phyloP scores from a whole-genome alignment of 1,140 invertebrate species.

The Danaus plexippus region DNA sequence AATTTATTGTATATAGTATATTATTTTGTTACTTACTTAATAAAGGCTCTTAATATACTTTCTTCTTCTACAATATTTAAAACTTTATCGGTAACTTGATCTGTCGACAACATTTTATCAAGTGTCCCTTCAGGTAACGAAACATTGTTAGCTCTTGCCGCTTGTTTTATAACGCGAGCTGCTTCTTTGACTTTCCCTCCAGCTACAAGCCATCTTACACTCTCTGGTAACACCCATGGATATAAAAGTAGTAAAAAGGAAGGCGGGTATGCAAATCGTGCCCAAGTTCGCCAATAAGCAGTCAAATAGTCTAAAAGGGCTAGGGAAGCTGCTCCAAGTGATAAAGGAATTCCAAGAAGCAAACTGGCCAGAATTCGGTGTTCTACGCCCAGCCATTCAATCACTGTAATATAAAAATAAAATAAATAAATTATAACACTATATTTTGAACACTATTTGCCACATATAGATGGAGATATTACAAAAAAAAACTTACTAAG shows the following conservation, averaged over 20 bases:
- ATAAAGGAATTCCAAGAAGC: constrained; percentile 76
- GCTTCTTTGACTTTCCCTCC: constrained; percentile 78
- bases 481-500: constrained; percentile 37
- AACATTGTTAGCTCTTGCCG: constrained; percentile 77
- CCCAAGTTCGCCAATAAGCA: constrained; percentile 80
- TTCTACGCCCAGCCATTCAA: constrained; percentile 83
- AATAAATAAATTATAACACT: neutral
- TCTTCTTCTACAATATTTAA: constrained; percentile 37
- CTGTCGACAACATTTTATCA: constrained; percentile 52
- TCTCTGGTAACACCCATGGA: constrained; percentile 78
- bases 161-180: constrained; percentile 73
- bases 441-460: neutral
- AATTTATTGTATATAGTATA: too few relatives aligned
- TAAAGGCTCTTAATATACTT: constrained; percentile 42
- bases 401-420: constrained; percentile 62
- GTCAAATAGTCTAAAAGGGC: constrained; percentile 79
- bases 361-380: constrained; percentile 82
- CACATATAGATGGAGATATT: neutral
- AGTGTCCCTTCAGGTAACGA: constrained; percentile 72
- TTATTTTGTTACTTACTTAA: constrained; percentile 36
- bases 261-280: constrained; percentile 78
- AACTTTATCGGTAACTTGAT: constrained; percentile 32
- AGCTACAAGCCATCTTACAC: constrained; percentile 82
- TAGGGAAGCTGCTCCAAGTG: constrained; percentile 78
- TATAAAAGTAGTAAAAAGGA: constrained; percentile 78